Evolutionary conservation across 2,113 vertebrate species (phyloP).

Genomic region (Phodopus roborovskii): DNA sequence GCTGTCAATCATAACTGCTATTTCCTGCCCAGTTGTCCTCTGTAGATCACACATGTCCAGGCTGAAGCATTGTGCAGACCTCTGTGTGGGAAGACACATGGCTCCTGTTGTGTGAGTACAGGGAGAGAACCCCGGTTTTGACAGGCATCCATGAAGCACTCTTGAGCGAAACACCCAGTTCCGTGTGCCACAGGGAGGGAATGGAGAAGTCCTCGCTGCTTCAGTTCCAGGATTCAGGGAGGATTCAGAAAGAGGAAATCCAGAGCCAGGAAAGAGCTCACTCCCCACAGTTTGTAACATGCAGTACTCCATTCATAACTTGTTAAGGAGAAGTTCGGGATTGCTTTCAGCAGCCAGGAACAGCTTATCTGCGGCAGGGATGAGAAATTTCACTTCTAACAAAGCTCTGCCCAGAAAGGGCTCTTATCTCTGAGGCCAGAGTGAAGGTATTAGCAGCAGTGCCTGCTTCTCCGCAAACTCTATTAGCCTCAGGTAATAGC

Average conservation of each 20-base stretch:
- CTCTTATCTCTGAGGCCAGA: conserved; percentile 84
- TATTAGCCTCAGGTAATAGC: conserved; percentile 80
- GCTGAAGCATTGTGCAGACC: rapidly evolving
- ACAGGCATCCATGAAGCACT: rapidly evolving
- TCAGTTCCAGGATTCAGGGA: too few species aligned
- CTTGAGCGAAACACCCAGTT: background rate
- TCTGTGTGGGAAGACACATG: background rate
- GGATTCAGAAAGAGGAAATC: background rate
- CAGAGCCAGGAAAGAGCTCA: background rate
- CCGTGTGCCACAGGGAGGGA: background rate
- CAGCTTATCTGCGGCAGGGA: conserved; percentile 80
- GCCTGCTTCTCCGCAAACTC: conserved; percentile 81
- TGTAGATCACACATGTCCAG: background rate
- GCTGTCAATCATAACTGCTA: background rate
- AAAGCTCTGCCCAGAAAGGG: conserved; percentile 81
- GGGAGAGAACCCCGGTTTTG: rapidly evolving
- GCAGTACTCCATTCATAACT: conserved; percentile 67
- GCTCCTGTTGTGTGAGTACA: rapidly evolving
- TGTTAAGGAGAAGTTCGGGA: conserved; percentile 67
- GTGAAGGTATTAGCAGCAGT: conserved; percentile 82
- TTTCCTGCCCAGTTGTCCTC: too few species aligned
- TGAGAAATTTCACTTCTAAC: conserved; percentile 81
- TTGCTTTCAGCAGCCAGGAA: conserved; percentile 73
- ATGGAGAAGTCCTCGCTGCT: background rate
- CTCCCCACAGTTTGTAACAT: conserved; percentile 35